These are phyloP conservation scores for Asbolus verrucosus DNA, from an alignment of 1,140 invertebrate species.

Conservation along the genomic window DNA sequence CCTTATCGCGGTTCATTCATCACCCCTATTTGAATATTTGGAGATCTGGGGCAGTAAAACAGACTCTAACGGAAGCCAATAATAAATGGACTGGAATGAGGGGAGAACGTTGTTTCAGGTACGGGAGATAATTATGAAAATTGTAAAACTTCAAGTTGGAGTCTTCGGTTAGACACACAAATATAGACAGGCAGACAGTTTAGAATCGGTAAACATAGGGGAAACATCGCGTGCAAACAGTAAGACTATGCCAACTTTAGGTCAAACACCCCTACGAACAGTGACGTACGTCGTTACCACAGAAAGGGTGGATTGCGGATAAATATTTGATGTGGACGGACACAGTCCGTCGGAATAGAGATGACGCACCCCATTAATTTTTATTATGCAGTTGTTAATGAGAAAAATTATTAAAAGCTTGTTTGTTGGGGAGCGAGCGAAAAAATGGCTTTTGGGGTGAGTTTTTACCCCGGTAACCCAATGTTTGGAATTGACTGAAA, in stretches of 20 bases:
- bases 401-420: too few species aligned
- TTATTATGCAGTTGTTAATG: too few species aligned
- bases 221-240: constrained; percentile 11
- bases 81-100: neutral
- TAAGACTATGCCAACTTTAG: constrained; percentile 32
- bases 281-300: neutral
- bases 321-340: constrained; percentile 23
- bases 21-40: constrained; percentile 23
- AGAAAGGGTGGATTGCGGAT: constrained; percentile 18
- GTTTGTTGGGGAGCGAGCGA: too few species aligned
- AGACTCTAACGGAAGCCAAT: neutral
- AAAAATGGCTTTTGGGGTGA: too few species aligned
- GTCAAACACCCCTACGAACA: constrained; percentile 12
- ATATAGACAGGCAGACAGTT: constrained; percentile 4
- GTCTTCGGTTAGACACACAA: neutral
- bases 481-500: too few species aligned
- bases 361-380: too few species aligned
- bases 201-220: constrained; percentile 1
- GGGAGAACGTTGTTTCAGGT: neutral
- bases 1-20: constrained; percentile 13
- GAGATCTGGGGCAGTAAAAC: constrained; percentile 21
- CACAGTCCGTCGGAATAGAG: too few species aligned
- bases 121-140: constrained; percentile 7
- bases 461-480: too few species aligned
- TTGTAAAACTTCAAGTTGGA: constrained; percentile 6